These are phyloP conservation scores for Teleopsis dalmanni DNA, from an alignment of 1,140 invertebrate genomes.

Conservation along the genomic window DNA sequence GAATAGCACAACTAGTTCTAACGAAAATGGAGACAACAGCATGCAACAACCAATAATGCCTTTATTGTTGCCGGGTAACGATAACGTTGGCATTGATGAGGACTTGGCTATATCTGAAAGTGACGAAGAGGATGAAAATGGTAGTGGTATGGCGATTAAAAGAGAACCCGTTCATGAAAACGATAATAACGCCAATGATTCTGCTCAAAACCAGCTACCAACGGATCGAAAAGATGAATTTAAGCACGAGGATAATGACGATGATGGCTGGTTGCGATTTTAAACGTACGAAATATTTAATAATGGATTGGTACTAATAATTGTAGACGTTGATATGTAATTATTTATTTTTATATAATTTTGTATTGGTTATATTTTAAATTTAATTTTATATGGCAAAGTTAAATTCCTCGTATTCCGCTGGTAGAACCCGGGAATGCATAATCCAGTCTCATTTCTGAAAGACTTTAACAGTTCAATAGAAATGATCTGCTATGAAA, in stretches of 20 bases:
- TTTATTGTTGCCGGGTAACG: slow-evolving; percentile 14
- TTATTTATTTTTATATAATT: too few relatives aligned
- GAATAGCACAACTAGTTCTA: not conserved
- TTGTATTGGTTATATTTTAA: too few relatives aligned
- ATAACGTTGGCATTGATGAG: slow-evolving; percentile 52
- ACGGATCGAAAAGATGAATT: slow-evolving; percentile 6
- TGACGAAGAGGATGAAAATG: slow-evolving; percentile 54
- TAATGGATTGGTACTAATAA: too few relatives aligned
- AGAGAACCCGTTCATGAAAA: slow-evolving; percentile 28
- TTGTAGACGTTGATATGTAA: too few relatives aligned
- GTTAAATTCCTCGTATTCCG: too few relatives aligned
- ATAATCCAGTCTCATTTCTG: too few relatives aligned
- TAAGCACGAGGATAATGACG: slow-evolving; percentile 33
- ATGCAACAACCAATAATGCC: slow-evolving; percentile 18
- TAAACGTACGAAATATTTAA: not conserved
- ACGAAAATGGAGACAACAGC: slow-evolving; percentile 11
- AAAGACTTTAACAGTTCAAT: too few relatives aligned
- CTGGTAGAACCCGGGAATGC: too few relatives aligned
- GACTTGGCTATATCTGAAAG: slow-evolving; percentile 74
- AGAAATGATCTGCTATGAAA: too few relatives aligned
- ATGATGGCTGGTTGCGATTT: slow-evolving; percentile 18
- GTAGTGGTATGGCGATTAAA: slow-evolving; percentile 17
- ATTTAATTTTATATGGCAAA: too few relatives aligned
- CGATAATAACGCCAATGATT: slow-evolving; percentile 9
- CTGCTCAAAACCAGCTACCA: not conserved